Percentiles rank a stretch among this genome's conserved stretches.
phyloP scores from a whole-genome alignment of 2,797 vertebrate genomes.

The Sebastes ruberrimus region DNA sequence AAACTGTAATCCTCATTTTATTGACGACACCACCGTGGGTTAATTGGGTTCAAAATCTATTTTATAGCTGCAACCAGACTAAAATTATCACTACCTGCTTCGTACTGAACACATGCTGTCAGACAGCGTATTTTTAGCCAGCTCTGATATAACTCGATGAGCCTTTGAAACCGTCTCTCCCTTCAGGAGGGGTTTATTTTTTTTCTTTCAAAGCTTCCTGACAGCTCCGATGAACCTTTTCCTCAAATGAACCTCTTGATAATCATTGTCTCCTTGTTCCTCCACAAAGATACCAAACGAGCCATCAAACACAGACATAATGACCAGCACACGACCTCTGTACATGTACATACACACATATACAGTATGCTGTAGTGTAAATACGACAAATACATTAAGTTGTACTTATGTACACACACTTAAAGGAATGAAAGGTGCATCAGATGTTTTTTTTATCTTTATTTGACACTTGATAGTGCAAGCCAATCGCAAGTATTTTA shows the following conservation, averaged over 20 bases:
- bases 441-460: neutral
- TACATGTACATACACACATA: neutral
- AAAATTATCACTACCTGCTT: conserved; percentile 45
- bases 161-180: conserved; percentile 47
- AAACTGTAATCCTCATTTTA: conserved; percentile 31
- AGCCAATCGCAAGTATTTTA: neutral
- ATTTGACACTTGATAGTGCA: neutral
- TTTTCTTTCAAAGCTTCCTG: conserved; percentile 38
- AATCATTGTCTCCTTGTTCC: conserved; percentile 19
- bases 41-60: conserved; percentile 56
- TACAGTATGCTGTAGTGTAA: neutral
- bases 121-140: conserved; percentile 57
- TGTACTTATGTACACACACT: neutral
- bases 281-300: neutral
- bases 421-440: neutral
- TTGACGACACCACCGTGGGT: conserved; percentile 5
- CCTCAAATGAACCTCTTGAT: conserved; percentile 44
- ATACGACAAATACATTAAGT: neutral
- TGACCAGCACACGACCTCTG: neutral
- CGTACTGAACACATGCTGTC: conserved; percentile 31
- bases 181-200: conserved; percentile 35
- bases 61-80: conserved; percentile 30
- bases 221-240: conserved; percentile 44
- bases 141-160: conserved; percentile 20
- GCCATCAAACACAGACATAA: neutral